A percentile compares a stretch with the other conserved stretches of the same genome.
These are phyloP conservation scores for Chymomyza caudatula DNA, from an alignment of 2,888 invertebrate species.

Conservation along the genomic window DNA sequence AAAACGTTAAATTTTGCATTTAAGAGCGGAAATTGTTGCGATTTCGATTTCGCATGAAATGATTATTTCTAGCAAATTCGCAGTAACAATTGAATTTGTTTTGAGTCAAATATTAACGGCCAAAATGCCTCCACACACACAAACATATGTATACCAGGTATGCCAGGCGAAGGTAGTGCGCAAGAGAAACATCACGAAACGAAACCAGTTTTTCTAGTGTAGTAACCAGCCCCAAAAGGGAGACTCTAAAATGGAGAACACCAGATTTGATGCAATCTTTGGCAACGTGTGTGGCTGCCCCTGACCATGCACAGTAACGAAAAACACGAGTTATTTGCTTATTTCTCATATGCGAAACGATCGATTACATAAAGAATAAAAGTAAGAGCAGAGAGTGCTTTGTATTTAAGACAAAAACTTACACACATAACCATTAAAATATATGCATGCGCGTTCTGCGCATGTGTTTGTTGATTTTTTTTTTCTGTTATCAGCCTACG, in stretches of 20 bases:
- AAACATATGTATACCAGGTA: background rate
- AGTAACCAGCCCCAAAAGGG: background rate
- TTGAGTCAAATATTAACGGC: background rate
- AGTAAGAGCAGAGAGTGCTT: background rate
- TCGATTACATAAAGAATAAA: constrained; percentile 24
- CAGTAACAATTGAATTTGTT: background rate
- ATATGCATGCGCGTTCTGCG: background rate
- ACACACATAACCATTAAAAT: constrained; percentile 1
- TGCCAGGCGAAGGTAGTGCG: background rate
- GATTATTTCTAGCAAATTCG: background rate
- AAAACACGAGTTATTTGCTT: background rate
- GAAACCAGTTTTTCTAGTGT: constrained; percentile 1
- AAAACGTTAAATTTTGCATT: background rate
- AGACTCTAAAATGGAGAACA: background rate
- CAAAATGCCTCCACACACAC: background rate
- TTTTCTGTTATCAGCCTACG: background rate
- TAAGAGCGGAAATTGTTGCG: background rate
- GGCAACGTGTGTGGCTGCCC: background rate
- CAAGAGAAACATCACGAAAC: background rate
- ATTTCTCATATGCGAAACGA: background rate
- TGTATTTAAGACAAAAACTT: constrained; percentile 6
- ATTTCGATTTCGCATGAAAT: background rate
- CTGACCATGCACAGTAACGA: background rate
- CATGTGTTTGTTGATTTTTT: background rate
- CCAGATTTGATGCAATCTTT: background rate